phyloP scores from a whole-genome alignment of 2,797 vertebrate species.

The Cossypha heuglini region DNA sequence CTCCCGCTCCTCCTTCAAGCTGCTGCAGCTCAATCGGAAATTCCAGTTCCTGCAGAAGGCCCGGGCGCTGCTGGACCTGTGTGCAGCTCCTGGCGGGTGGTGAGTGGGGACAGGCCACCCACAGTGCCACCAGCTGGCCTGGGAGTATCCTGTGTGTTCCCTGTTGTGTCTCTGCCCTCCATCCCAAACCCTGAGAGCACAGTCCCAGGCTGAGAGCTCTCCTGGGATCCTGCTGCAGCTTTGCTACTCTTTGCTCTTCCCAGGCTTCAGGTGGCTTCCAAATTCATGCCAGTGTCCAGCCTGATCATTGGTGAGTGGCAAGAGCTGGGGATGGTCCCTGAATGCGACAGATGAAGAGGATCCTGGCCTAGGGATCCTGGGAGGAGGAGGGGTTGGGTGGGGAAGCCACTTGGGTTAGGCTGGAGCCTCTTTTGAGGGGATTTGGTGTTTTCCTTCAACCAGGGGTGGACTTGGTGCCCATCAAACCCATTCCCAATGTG shows the following conservation, averaged over 20 bases:
- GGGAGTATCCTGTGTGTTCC: rapidly evolving
- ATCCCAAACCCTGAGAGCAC: rapidly evolving
- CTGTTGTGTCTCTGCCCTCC: rapidly evolving
- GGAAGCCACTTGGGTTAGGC: rapidly evolving
- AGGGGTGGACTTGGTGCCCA: slow-evolving; percentile 95
- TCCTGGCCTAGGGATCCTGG: neutral
- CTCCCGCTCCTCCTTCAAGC: slow-evolving; percentile 96
- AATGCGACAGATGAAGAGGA: rapidly evolving
- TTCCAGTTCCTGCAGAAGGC: slow-evolving; percentile 94
- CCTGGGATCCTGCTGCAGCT: neutral
- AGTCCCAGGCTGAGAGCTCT: rapidly evolving
- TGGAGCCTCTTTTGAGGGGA: neutral
- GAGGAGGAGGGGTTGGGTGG: rapidly evolving
- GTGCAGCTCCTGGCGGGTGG: slow-evolving; percentile 95
- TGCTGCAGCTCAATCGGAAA: slow-evolving; percentile 95
- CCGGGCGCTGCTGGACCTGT: slow-evolving; percentile 89
- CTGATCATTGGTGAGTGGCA: slow-evolving; percentile 89
- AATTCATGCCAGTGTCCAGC: slow-evolving; percentile 97
- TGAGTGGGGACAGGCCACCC: slow-evolving; percentile 51
- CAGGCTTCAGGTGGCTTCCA: slow-evolving; percentile 95
- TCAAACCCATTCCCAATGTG: slow-evolving; percentile 91
- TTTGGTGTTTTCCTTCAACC: neutral
- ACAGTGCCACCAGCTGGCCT: neutral
- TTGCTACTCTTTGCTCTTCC: neutral
- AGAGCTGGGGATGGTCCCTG: rapidly evolving